These are phyloP conservation scores for Hippocampus barbouri DNA, from an alignment of 2,113 vertebrate species.

Conservation along the genomic window DNA sequence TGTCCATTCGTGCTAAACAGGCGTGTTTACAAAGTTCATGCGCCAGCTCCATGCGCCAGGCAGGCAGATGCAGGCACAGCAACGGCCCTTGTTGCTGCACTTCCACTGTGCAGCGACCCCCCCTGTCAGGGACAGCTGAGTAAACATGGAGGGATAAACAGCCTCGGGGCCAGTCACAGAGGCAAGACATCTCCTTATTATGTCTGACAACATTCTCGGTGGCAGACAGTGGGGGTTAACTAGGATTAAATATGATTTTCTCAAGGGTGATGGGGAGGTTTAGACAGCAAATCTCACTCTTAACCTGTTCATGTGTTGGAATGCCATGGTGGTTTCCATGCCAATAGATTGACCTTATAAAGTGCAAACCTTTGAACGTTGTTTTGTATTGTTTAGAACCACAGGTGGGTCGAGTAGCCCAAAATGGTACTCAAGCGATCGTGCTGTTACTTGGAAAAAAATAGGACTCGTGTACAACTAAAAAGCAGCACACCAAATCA, in stretches of 20 bases:
- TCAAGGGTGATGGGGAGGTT: slow-evolving; percentile 14
- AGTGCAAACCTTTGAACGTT: background rate
- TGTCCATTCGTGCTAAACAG: slow-evolving; percentile 21
- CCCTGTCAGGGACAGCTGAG: slow-evolving; percentile 41
- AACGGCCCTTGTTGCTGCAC: slow-evolving; percentile 12
- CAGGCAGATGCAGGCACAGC: slow-evolving; percentile 19
- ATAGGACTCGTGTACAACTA: too few species aligned
- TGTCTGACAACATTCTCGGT: slow-evolving; percentile 26
- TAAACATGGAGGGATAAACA: slow-evolving; percentile 52
- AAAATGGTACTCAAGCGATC: background rate
- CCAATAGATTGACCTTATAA: background rate
- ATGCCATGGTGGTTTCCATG: background rate
- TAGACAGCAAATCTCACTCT: background rate
- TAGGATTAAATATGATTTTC: slow-evolving; percentile 27
- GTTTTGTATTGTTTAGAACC: background rate
- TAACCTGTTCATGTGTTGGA: background rate
- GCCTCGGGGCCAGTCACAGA: slow-evolving; percentile 21
- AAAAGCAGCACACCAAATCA: too few species aligned
- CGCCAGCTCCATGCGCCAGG: slow-evolving; percentile 17
- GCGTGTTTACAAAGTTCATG: slow-evolving; percentile 33
- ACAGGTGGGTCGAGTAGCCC: background rate
- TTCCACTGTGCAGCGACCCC: slow-evolving; percentile 16
- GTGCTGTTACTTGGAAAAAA: too few species aligned
- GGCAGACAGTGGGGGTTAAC: slow-evolving; percentile 39
- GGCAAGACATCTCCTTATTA: slow-evolving; percentile 11